Conservation (phyloP, 2,113 vertebrate genomes). For the Mus musculus region DNA sequence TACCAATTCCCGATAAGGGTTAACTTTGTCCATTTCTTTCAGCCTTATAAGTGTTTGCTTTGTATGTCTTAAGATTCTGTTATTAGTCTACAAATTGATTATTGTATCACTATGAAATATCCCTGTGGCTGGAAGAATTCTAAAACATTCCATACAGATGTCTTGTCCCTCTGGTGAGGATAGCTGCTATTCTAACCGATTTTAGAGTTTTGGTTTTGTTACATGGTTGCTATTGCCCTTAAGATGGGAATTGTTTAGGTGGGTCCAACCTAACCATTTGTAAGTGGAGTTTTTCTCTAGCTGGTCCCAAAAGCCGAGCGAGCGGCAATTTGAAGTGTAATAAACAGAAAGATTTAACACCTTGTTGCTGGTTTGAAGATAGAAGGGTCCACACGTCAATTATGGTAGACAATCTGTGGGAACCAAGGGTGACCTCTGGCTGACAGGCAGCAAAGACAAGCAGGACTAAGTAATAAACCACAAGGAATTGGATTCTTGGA, state of each 20-base stretch:
- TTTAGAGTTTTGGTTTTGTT: not conserved
- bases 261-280: not conserved
- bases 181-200: not conserved
- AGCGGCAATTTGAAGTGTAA: constrained; percentile 27
- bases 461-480: not conserved
- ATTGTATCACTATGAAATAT: constrained; percentile 1
- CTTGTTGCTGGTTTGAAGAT: constrained; percentile 11
- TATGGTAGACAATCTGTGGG: not conserved
- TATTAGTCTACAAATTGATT: not conserved
- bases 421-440: not conserved
- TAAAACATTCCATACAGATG: not conserved
- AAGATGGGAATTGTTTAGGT: not conserved
- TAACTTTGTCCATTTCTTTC: not conserved
- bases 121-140: not conserved
- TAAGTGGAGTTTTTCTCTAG: constrained; percentile 16
- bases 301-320: not conserved
- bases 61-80: not conserved
- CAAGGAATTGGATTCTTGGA: constrained; percentile 44
- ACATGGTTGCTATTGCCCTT: not conserved
- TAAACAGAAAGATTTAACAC: constrained; percentile 14
- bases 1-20: not conserved
- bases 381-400: not conserved
- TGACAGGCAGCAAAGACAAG: not conserved
- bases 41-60: not conserved
- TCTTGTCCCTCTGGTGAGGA: not conserved